These are phyloP conservation scores for Selene dorsalis DNA, from an alignment of 2,797 vertebrate species.

Conservation along the genomic window DNA sequence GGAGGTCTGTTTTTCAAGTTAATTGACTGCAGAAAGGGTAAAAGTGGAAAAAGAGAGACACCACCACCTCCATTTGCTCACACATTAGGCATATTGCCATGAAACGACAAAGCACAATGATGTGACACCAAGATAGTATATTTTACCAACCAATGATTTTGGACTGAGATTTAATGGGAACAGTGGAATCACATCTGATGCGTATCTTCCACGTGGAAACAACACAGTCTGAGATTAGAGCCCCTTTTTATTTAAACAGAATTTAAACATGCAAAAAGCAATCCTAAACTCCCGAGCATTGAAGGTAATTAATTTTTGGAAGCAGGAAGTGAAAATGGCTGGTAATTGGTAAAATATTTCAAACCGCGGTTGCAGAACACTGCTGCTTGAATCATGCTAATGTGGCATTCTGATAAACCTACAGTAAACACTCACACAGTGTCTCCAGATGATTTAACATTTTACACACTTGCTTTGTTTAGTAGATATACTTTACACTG, in stretches of 20 bases:
- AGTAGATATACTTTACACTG: background rate
- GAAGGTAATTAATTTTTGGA: constrained; percentile 21
- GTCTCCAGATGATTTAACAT: constrained; percentile 28
- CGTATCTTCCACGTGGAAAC: background rate
- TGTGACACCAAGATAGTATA: background rate
- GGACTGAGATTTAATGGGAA: constrained; percentile 4
- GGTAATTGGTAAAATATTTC: constrained; percentile 32
- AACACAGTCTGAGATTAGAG: background rate
- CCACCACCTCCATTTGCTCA: background rate
- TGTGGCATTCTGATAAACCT: constrained; percentile 24
- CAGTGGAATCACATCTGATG: background rate
- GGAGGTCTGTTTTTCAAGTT: constrained; percentile 53
- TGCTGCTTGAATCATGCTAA: constrained; percentile 35
- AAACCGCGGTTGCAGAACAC: constrained; percentile 25
- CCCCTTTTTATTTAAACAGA: no score
- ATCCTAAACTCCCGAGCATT: constrained; percentile 1
- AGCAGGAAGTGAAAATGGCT: constrained; percentile 11
- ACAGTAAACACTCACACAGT: constrained; percentile 13
- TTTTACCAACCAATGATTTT: constrained; percentile 1
- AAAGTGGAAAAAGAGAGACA: constrained; percentile 33
- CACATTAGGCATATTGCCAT: constrained; percentile 2
- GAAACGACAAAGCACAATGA: constrained; percentile 16
- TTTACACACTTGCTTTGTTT: constrained; percentile 10
- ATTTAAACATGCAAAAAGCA: constrained; percentile 6
- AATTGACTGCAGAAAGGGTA: constrained; percentile 53